A percentile compares a stretch with the other conserved stretches of the same genome.
phyloP scores from a whole-genome alignment of 92 coral and sea anemone species.

The Palythoa heliodiscus region DNA sequence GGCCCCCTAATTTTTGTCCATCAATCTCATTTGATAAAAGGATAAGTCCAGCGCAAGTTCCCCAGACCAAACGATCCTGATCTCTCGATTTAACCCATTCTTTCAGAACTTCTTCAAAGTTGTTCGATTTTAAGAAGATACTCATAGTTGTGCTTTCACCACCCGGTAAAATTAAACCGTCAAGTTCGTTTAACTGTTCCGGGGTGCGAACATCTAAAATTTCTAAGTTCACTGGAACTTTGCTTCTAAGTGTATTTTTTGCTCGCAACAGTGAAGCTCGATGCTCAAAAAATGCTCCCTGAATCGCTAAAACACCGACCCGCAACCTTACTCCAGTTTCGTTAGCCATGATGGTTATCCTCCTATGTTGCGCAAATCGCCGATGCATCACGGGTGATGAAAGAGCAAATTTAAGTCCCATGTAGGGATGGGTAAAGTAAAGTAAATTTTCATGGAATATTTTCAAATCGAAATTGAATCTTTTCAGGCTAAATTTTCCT shows the following conservation, averaged over 20 bases:
- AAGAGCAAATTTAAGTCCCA: neutral
- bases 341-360: constrained; percentile 48
- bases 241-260: constrained; percentile 47
- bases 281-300: constrained; percentile 96
- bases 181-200: constrained; percentile 62
- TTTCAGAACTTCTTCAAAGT: constrained; percentile 64
- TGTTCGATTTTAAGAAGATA: constrained; percentile 68
- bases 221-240: constrained; percentile 56
- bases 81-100: constrained; percentile 72
- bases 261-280: constrained; percentile 78
- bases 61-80: constrained; percentile 75
- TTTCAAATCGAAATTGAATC: neutral
- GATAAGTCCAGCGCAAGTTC: constrained; percentile 96
- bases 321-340: constrained; percentile 19
- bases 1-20: constrained; percentile 80
- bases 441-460: neutral
- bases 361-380: constrained; percentile 2
- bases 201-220: constrained; percentile 80
- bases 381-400: constrained; percentile 34
- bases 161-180: constrained; percentile 91
- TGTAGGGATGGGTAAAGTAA: neutral
- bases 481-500: neutral
- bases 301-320: constrained; percentile 89
- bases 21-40: constrained; percentile 81
- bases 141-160: constrained; percentile 95